Evolutionary conservation across 1,140 invertebrate species (phyloP).

Genomic region (Drosophila gunungcola): DNA sequence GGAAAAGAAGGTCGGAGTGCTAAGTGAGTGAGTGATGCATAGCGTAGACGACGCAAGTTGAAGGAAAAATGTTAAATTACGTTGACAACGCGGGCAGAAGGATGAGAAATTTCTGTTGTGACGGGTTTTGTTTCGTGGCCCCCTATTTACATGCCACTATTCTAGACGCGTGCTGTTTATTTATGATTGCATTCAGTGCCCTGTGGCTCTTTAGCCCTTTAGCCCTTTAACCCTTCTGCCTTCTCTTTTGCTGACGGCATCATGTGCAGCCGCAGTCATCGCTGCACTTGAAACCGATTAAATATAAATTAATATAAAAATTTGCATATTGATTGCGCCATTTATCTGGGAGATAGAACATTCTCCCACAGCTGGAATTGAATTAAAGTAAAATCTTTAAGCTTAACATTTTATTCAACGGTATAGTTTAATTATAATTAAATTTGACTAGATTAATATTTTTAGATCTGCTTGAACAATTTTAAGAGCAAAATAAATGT

Average conservation of each 20-base stretch:
- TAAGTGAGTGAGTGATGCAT: slow-evolving; percentile 83
- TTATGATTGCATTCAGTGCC: slow-evolving; percentile 64
- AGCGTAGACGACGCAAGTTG: slow-evolving; percentile 72
- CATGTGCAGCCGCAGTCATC: slow-evolving; percentile 20
- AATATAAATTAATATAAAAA: slow-evolving; percentile 83
- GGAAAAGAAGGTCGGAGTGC: slow-evolving; percentile 7
- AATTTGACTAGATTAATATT: no score
- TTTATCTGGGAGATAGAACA: background rate
- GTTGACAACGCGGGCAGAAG: slow-evolving; percentile 47
- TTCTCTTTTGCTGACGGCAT: slow-evolving; percentile 15
- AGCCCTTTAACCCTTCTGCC: background rate
- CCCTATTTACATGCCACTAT: slow-evolving; percentile 69
- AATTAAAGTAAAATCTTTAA: no score
- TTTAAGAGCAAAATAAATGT: no score
- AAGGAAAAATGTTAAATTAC: slow-evolving; percentile 82
- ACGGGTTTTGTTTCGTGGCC: slow-evolving; percentile 15
- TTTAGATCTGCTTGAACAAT: no score
- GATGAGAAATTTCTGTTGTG: slow-evolving; percentile 19
- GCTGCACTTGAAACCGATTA: slow-evolving; percentile 80
- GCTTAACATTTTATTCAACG: no score
- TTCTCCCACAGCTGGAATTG: background rate
- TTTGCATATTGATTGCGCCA: slow-evolving; percentile 71
- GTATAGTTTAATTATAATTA: no score
- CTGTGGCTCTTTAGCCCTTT: background rate
- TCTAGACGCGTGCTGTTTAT: slow-evolving; percentile 78